Percentiles rank a stretch among this genome's conserved stretches.
These are phyloP conservation scores for Minunthozetes semirufus DNA, from an alignment of 2,888 invertebrate genomes.

Conservation along the genomic window DNA sequence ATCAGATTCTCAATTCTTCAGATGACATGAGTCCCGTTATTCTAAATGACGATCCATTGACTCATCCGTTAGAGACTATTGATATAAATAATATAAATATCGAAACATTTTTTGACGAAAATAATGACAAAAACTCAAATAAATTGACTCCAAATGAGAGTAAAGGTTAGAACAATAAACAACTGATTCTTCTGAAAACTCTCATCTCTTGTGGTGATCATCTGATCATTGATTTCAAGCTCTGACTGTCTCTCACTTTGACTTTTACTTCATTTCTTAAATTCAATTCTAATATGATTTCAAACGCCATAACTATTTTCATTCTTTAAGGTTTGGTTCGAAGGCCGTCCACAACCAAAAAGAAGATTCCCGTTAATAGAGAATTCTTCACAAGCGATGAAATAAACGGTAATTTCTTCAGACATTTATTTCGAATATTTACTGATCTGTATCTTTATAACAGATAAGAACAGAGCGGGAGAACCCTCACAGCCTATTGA, in stretches of 20 bases:
- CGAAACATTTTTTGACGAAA: neutral
- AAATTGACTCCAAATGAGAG: neutral
- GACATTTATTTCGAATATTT: neutral
- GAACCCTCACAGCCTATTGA: neutral
- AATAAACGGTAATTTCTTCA: neutral
- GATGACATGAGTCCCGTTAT: slow-evolving; percentile 22
- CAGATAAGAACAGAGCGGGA: neutral
- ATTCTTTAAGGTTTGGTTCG: slow-evolving; percentile 1
- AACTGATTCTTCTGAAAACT: neutral
- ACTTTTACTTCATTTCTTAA: neutral
- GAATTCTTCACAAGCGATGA: slow-evolving; percentile 33
- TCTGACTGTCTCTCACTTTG: slow-evolving; percentile 3
- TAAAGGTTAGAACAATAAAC: slow-evolving; percentile 13
- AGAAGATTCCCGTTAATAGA: slow-evolving; percentile 34
- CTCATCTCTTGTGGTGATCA: neutral
- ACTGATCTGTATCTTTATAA: neutral
- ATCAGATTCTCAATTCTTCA: slow-evolving; percentile 35
- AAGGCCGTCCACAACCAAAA: slow-evolving; percentile 28
- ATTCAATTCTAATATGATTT: neutral
- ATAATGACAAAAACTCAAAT: neutral
- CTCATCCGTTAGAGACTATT: neutral
- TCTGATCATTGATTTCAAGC: slow-evolving; percentile 18
- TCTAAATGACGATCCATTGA: neutral
- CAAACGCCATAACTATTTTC: neutral
- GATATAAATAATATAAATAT: neutral